Evolutionary conservation across 2,113 vertebrate species (phyloP).

Genomic region (Ciconia maguari): DNA sequence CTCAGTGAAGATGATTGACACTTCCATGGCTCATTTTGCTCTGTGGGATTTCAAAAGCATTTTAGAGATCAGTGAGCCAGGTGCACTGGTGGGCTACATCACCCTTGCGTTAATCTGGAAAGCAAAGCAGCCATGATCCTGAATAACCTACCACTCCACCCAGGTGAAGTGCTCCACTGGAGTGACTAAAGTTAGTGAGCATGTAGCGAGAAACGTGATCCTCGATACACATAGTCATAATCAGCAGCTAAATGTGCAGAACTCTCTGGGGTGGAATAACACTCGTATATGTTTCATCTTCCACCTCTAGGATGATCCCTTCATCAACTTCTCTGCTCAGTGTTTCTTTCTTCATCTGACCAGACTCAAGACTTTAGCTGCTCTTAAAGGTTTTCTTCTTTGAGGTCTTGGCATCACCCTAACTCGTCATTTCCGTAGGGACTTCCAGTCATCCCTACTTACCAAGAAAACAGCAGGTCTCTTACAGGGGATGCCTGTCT

Average conservation of each 20-base stretch:
- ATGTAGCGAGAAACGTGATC: accelerated
- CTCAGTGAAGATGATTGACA: background rate
- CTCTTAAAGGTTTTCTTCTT: background rate
- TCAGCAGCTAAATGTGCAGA: background rate
- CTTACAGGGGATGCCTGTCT: background rate
- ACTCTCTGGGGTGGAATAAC: background rate
- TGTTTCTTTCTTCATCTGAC: background rate
- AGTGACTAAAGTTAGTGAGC: background rate
- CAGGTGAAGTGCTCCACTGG: background rate
- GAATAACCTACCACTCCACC: background rate
- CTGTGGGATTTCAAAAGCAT: background rate
- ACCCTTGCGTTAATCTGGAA: background rate
- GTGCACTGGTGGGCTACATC: background rate
- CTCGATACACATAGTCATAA: accelerated
- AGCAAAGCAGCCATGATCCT: background rate
- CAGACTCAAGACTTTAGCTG: background rate
- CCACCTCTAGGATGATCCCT: background rate
- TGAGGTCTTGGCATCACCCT: background rate
- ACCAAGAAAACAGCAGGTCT: background rate
- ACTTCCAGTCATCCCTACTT: background rate
- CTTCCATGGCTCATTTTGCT: background rate
- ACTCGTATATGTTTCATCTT: accelerated
- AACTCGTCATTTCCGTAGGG: background rate
- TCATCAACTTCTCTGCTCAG: background rate
- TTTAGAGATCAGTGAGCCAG: background rate